Conservation (phyloP, 2,113 vertebrate genomes). For the Bubalus kerabau region DNA sequence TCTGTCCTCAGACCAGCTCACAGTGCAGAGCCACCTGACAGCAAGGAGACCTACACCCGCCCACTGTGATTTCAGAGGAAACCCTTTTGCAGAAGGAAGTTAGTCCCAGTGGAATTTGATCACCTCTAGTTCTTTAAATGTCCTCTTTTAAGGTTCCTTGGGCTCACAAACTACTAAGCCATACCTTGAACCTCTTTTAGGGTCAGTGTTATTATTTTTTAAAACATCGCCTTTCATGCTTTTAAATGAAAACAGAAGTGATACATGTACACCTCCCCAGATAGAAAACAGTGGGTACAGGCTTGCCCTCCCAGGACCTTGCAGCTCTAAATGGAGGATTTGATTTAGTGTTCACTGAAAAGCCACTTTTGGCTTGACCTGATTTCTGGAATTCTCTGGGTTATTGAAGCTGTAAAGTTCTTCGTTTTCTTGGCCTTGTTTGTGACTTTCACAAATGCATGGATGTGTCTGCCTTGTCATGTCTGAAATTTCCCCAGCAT, state of each 20-base stretch:
- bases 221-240: background rate
- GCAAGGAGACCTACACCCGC: accelerated
- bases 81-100: background rate
- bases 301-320: background rate
- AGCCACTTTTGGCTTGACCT: conserved; percentile 12
- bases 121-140: background rate
- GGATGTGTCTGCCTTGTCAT: background rate
- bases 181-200: background rate
- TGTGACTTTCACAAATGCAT: background rate
- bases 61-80: background rate
- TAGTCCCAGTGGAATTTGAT: background rate
- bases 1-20: background rate
- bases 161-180: background rate
- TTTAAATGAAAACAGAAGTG: background rate
- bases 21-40: background rate
- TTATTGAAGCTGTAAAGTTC: background rate
- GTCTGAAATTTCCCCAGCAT: background rate
- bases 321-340: background rate
- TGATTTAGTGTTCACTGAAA: conserved; percentile 23
- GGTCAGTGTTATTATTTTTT: background rate
- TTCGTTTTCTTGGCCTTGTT: background rate
- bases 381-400: conserved; percentile 33
- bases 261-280: background rate
- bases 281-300: background rate
- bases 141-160: background rate